A percentile compares a stretch with the other conserved stretches of the same genome.
These are phyloP conservation scores for Xenus cinereus DNA, from an alignment of 2,113 vertebrate species.

Conservation along the genomic window DNA sequence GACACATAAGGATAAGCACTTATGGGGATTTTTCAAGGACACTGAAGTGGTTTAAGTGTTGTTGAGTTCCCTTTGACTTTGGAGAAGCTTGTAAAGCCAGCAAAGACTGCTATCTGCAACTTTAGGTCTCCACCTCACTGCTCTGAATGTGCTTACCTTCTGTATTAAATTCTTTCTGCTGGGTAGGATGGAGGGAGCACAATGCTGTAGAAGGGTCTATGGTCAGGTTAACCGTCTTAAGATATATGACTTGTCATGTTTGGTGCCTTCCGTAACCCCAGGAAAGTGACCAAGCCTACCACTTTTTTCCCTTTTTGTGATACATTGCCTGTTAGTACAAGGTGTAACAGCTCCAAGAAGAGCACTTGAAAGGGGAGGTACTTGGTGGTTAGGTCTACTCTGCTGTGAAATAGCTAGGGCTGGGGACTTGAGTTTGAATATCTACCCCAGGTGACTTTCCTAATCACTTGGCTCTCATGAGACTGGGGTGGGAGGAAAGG, in stretches of 20 bases:
- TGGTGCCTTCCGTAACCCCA: not conserved
- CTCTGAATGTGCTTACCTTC: not conserved
- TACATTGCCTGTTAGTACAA: not conserved
- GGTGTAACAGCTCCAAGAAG: not conserved
- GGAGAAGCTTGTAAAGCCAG: not conserved
- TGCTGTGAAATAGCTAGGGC: not conserved
- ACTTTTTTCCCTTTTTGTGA: not conserved
- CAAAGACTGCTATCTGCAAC: not conserved
- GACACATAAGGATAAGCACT: not conserved
- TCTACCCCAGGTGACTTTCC: not conserved
- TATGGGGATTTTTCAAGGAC: not conserved
- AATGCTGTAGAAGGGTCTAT: not conserved
- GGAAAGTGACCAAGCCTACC: not conserved
- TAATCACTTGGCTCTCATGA: not conserved
- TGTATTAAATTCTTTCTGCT: not conserved
- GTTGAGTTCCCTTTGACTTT: not conserved
- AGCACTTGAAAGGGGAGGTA: not conserved
- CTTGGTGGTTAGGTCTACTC: not conserved
- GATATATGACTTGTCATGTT: rapidly evolving
- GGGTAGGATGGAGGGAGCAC: not conserved
- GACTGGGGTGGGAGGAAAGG: not conserved
- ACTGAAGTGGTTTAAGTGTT: conserved; percentile 16
- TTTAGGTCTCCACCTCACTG: not conserved
- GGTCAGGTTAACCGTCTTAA: not conserved
- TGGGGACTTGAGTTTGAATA: not conserved